Evolutionary conservation across 2,113 vertebrate species (phyloP).

Genomic region (Myotis brandtii): DNA sequence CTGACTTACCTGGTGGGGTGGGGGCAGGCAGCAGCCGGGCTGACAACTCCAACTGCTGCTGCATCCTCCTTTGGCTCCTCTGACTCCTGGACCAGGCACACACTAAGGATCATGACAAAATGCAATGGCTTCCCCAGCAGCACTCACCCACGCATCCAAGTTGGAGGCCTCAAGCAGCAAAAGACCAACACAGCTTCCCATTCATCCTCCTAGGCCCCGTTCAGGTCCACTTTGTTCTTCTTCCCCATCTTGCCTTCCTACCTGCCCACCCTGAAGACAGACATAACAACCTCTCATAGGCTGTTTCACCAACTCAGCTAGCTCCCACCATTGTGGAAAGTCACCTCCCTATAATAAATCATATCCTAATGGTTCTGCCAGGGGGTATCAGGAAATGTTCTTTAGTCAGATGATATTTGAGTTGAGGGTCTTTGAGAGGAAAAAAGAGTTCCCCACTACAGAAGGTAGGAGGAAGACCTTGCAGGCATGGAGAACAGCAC

Average conservation of each 20-base stretch:
- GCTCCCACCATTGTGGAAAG: neutral
- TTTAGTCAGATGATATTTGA: neutral
- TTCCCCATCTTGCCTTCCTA: neutral
- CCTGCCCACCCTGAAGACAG: neutral
- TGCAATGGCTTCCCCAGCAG: neutral
- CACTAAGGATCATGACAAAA: neutral
- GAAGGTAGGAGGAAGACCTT: neutral
- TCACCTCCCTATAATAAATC: neutral
- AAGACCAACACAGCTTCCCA: neutral
- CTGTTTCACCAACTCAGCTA: neutral
- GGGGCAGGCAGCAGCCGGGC: no score
- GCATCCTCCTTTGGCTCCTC: neutral
- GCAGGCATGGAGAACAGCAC: neutral
- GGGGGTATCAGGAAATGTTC: neutral
- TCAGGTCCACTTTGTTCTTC: neutral
- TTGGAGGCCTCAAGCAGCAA: neutral
- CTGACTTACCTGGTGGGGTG: neutral
- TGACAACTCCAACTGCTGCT: neutral
- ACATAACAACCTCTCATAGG: neutral
- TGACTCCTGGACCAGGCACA: neutral
- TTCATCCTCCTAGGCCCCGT: neutral
- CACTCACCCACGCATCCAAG: neutral
- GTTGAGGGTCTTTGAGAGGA: neutral
- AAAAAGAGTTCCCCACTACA: neutral
- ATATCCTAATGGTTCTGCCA: neutral